phyloP scores from a whole-genome alignment of 2,113 vertebrate species.

The Triplophysa siluroides region DNA sequence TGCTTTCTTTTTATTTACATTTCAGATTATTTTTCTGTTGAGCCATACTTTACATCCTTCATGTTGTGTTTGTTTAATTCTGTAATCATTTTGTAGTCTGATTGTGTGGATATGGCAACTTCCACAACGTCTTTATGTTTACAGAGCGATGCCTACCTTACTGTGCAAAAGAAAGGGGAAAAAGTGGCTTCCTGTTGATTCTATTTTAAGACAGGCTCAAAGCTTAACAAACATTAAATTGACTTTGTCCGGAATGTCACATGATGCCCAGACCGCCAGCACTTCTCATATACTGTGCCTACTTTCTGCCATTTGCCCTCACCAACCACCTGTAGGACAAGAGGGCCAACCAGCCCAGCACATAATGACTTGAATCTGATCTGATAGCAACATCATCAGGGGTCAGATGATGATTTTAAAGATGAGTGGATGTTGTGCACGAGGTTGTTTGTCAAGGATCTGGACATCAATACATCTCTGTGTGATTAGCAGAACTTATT shows the following conservation, averaged over 20 bases:
- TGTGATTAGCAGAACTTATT: not conserved
- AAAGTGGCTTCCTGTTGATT: conserved; percentile 47
- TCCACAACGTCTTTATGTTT: conserved; percentile 24
- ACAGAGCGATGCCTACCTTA: conserved; percentile 51
- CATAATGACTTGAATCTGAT: not conserved
- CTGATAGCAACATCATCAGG: too few species aligned
- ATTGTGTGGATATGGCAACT: conserved; percentile 30
- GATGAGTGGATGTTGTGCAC: not conserved
- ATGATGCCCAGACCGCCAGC: conserved; percentile 9
- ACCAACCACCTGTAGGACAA: not conserved
- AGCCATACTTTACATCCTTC: not conserved
- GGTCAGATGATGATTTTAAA: not conserved
- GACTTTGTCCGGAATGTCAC: conserved; percentile 26
- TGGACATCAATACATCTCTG: not conserved
- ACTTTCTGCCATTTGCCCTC: not conserved
- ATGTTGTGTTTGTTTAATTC: not conserved
- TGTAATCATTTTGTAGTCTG: not conserved
- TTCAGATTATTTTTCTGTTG: not conserved
- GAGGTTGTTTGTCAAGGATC: not conserved
- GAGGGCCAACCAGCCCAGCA: too few species aligned
- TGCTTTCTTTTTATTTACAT: not conserved
- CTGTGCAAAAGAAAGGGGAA: conserved; percentile 15
- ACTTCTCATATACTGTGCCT: not conserved
- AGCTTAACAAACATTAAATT: conserved; percentile 49
- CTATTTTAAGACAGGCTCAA: conserved; percentile 54